Evolutionary conservation across 2,888 invertebrate species (phyloP).

Genomic region (Macrophya annulata): DNA sequence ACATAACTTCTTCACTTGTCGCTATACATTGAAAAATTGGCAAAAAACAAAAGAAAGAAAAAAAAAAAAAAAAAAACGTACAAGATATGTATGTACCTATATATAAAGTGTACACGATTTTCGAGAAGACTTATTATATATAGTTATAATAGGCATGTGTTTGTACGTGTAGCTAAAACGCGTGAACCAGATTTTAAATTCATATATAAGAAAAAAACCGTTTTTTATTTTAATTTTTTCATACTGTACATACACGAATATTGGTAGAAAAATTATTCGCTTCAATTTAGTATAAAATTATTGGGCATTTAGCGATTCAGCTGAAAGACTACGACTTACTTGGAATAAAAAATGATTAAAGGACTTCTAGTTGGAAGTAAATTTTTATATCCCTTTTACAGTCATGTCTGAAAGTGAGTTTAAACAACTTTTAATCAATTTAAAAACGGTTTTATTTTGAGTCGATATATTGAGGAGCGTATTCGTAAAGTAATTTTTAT

Average conservation of each 20-base stretch:
- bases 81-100: neutral
- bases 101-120: neutral
- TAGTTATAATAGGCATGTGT: no score
- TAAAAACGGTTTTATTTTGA: neutral
- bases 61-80: neutral
- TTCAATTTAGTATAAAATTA: neutral
- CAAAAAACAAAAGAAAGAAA: neutral
- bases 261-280: neutral
- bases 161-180: neutral
- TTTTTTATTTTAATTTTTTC: neutral
- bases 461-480: neutral
- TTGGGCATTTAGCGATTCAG: neutral
- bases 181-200: conserved; percentile 1
- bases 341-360: neutral
- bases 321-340: neutral
- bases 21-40: conserved; percentile 39
- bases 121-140: neutral
- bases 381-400: neutral
- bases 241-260: neutral
- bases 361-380: neutral
- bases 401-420: neutral
- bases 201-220: neutral
- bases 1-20: conserved; percentile 30
- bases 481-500: neutral
- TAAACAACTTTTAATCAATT: neutral